phyloP scores from a whole-genome alignment of 1,140 invertebrate genomes.

The Ceratoteleas bidentatus region DNA sequence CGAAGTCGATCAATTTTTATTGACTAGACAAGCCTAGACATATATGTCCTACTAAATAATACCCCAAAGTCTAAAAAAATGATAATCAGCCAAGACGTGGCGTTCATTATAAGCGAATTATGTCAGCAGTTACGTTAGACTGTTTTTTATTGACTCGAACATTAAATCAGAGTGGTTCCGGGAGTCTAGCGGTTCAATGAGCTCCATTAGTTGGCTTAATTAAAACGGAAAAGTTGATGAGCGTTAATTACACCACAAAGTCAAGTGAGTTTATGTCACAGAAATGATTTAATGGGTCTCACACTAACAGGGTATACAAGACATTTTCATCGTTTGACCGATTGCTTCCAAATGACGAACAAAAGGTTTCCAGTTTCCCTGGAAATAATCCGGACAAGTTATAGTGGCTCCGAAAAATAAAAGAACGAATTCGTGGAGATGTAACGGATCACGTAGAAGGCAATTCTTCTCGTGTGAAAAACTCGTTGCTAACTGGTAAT shows the following conservation, averaged over 20 bases:
- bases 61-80: too few relatives aligned
- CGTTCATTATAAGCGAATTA: too few relatives aligned
- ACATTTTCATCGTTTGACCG: too few relatives aligned
- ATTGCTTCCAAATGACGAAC: too few relatives aligned
- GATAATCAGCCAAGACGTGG: too few relatives aligned
- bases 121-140: too few relatives aligned
- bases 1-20: too few relatives aligned
- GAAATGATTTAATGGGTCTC: conserved; percentile 15
- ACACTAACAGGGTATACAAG: too few relatives aligned
- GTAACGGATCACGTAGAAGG: conserved; percentile 29
- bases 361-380: too few relatives aligned
- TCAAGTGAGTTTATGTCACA: conserved; percentile 12
- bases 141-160: conserved; percentile 3
- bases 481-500: conserved; percentile 9
- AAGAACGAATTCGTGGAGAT: conserved; percentile 10
- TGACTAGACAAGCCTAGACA: too few relatives aligned
- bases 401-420: neutral
- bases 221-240: conserved; percentile 32
- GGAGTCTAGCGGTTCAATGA: conserved; percentile 4
- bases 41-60: too few relatives aligned
- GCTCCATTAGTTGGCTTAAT: conserved; percentile 18
- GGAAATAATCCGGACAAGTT: too few relatives aligned
- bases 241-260: conserved; percentile 16
- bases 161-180: conserved; percentile 5
- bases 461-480: conserved; percentile 22